phyloP scores from a whole-genome alignment of 2,888 invertebrate genomes.

The Sycophila texana region DNA sequence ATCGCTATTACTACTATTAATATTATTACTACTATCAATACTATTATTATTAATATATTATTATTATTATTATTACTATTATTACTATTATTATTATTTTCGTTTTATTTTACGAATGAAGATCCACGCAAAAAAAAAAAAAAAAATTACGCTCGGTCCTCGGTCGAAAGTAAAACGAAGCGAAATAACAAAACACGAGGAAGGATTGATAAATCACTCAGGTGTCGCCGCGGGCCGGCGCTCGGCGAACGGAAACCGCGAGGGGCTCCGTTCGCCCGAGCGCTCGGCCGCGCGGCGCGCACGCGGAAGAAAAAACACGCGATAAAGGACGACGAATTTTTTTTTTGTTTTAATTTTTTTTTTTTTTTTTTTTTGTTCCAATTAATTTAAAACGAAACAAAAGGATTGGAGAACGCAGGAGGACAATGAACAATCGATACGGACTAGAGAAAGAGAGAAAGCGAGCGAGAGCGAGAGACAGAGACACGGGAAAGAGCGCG shows the following conservation, averaged over 20 bases:
- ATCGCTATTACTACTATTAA: constrained; percentile 17
- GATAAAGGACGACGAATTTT: constrained; percentile 43
- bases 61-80: constrained; percentile 24
- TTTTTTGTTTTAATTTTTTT: no score
- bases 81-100: constrained; percentile 34
- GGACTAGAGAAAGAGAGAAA: constrained; percentile 8
- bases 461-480: constrained; percentile 43
- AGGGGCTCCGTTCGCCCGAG: constrained; percentile 8
- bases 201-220: constrained; percentile 50
- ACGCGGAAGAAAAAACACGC: constrained; percentile 41
- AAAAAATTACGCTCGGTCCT: constrained; percentile 54
- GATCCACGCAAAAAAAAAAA: constrained; percentile 9
- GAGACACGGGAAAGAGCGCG: constrained; percentile 48
- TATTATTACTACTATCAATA: constrained; percentile 1
- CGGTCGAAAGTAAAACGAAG: constrained; percentile 44
- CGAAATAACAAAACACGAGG: constrained; percentile 30
- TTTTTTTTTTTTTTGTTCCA: background rate
- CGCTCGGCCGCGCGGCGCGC: constrained; percentile 20
- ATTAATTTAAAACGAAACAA: constrained; percentile 27
- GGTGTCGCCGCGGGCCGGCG: background rate
- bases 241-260: constrained; percentile 6
- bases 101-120: constrained; percentile 23
- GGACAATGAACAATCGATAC: constrained; percentile 4
- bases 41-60: constrained; percentile 12
- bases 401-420: constrained; percentile 11